phyloP scores from a whole-genome alignment of 2,113 vertebrate genomes.

The Chaenocephalus aceratus region DNA sequence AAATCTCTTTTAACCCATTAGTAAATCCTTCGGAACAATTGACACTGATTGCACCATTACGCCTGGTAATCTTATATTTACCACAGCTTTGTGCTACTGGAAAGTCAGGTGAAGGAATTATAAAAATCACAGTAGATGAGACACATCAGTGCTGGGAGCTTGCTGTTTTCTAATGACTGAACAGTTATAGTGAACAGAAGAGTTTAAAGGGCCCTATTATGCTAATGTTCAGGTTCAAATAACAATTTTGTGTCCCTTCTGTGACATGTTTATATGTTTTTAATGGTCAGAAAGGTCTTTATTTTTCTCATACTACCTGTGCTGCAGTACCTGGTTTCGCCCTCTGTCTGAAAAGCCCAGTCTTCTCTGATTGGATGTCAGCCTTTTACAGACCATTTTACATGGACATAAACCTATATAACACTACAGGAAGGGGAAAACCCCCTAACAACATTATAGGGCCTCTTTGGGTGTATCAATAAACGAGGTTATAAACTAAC shows the following conservation, averaged over 20 bases:
- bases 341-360: no score
- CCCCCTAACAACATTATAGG: no score
- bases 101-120: slow-evolving; percentile 1
- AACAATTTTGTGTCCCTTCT: no score
- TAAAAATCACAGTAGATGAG: neutral
- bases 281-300: no score
- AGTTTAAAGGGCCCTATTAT: neutral
- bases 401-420: no score
- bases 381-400: no score
- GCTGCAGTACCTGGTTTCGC: no score
- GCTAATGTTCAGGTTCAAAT: no score
- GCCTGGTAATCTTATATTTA: slow-evolving; percentile 4
- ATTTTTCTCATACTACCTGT: no score
- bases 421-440: no score
- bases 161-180: slow-evolving; percentile 19
- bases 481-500: neutral
- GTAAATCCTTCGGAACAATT: neutral
- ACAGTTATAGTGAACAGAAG: neutral
- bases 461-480: neutral
- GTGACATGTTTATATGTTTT: no score
- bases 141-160: neutral
- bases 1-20: slow-evolving; percentile 5
- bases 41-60: neutral
- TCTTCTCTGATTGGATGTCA: no score
- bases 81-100: slow-evolving; percentile 8